Evolutionary conservation across 1,140 invertebrate genomes (phyloP).

Genomic region (Holcopasites calliopsidis): DNA sequence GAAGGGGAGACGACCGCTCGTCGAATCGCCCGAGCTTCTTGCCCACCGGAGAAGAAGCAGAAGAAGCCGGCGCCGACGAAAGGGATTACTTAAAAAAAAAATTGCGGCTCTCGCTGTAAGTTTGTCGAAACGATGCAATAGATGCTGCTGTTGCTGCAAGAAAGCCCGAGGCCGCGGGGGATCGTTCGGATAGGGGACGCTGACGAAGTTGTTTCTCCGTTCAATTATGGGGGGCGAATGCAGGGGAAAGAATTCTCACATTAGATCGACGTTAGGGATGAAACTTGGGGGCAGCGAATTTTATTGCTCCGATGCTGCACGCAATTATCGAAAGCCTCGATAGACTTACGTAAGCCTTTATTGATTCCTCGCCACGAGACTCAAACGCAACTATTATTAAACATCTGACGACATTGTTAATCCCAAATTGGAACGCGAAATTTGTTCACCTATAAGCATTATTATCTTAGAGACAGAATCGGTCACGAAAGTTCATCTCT

Average conservation of each 20-base stretch:
- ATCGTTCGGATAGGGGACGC: too few species aligned
- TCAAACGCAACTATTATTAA: slow-evolving; percentile 15
- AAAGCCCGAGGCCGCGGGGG: too few species aligned
- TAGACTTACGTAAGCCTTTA: slow-evolving; percentile 18
- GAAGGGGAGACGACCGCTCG: slow-evolving; percentile 33
- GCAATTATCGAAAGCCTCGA: slow-evolving; percentile 5
- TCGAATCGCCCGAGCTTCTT: slow-evolving; percentile 5
- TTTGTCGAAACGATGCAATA: neutral
- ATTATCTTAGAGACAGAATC: neutral
- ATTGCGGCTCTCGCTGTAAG: neutral
- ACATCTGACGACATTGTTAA: neutral
- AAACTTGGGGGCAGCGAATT: neutral
- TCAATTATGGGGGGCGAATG: neutral
- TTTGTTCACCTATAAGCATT: neutral
- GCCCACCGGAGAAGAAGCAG: neutral
- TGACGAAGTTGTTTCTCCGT: neutral
- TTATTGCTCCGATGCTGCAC: neutral
- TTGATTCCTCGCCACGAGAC: neutral
- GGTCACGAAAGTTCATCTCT: neutral
- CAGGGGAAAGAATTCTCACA: neutral
- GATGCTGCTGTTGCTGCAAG: neutral
- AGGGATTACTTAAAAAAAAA: slow-evolving; percentile 21
- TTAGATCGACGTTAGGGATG: neutral
- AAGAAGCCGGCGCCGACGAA: too few species aligned
- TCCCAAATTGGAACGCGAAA: neutral